Base-by-base conservation (phyloP, 2,888 invertebrate species). In the Seira sanloemensis region DNA sequence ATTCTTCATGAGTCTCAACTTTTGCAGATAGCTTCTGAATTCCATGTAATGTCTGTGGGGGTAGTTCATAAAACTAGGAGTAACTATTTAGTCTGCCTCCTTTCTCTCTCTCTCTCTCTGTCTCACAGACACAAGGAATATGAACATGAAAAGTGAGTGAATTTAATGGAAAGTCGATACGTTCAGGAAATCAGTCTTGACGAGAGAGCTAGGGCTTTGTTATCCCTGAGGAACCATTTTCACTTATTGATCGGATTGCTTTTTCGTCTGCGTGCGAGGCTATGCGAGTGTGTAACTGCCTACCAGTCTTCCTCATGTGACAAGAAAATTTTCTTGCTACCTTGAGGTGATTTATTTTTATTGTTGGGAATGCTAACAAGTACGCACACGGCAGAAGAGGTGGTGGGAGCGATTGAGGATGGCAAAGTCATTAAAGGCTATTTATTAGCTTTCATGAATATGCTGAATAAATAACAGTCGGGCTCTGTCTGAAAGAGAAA, bases 101-200 rank as follows among this genome's bases (percentile, higher is more conserved):
- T n/a, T n/a, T n/a, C n/a, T 37, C 12, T 37, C 12, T 9, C 5
- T 12, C 12, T 37, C 5, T 37, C 12, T 37, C 12, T 37, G 12
- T 37, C 5, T 5, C 5, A 12, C 37, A 37, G 37, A 37, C 37
- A 37, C 12, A 5, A 37, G 19, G 7, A 62, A 5, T 62, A 62
- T 23, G 62, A 62, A 62, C 19, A 62, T 9, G 62, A 62, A 54
- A 80, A 68, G 80, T 19, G 65, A 75, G 23, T 68, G 54, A 74
- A 75, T 71, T 78, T 74, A 84, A 84, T 84, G 84, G 78, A 84
- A 76, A 84, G 84, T 79, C 84, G 79, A 84, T 84, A 81, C 62
- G 1, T 1, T 2, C 21, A 62, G 23, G 62, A 62, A 62, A 62
- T 62, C 21, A 62, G 62, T 62, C 62, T 37, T 50, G 50, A 50